Evolutionary conservation across 2,797 vertebrate species (phyloP).

Genomic region (Catamblyrhynchus diadema): DNA sequence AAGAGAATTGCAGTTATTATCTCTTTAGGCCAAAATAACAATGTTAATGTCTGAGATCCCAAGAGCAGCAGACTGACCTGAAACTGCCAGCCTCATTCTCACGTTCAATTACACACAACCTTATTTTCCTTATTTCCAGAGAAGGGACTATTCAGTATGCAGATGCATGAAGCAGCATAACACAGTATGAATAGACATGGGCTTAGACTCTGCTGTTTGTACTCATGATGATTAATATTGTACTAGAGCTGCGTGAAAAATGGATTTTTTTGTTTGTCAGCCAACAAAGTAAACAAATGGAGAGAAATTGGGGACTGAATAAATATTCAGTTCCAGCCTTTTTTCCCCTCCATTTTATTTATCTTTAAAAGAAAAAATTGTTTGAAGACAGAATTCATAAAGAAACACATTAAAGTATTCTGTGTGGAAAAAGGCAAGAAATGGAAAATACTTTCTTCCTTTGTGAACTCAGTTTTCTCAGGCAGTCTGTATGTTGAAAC

Average conservation of each 20-base stretch:
- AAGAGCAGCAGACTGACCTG: constrained; percentile 10
- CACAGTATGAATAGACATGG: constrained; percentile 34
- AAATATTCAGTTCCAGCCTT: constrained; percentile 14
- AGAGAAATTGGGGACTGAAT: constrained; percentile 11
- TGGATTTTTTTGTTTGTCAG: constrained; percentile 58
- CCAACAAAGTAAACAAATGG: constrained; percentile 55
- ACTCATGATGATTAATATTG: constrained; percentile 60
- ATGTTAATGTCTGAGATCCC: constrained; percentile 22
- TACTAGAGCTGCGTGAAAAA: constrained; percentile 48
- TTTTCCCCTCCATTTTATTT: neutral
- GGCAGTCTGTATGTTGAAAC: neutral
- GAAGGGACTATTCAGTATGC: constrained; percentile 44
- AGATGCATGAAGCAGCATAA: constrained; percentile 24
- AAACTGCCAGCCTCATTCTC: constrained; percentile 27
- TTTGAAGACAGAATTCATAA: constrained; percentile 6
- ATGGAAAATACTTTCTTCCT: neutral
- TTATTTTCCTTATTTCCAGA: constrained; percentile 39
- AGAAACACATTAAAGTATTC: neutral
- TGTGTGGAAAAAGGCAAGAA: neutral
- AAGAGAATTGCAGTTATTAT: neutral
- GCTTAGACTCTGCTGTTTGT: constrained; percentile 35
- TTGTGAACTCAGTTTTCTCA: neutral
- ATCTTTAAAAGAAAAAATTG: constrained; percentile 16
- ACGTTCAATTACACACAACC: neutral
- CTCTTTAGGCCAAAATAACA: constrained; percentile 45